These are phyloP conservation scores for Prietella phreatophila DNA, from an alignment of 2,113 vertebrate species.

Conservation along the genomic window DNA sequence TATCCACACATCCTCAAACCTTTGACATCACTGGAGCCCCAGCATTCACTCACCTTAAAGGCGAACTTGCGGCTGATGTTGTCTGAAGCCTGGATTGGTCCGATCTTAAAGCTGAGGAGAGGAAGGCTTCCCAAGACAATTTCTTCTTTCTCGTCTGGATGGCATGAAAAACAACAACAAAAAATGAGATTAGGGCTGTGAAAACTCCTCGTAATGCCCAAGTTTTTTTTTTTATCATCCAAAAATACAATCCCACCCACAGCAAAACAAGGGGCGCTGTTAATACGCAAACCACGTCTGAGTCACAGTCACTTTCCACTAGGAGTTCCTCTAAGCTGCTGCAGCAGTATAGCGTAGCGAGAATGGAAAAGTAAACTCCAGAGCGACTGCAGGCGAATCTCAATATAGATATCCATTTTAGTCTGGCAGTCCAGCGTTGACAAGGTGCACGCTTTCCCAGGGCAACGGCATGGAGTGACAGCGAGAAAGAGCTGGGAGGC, in stretches of 20 bases:
- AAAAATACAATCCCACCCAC: not conserved
- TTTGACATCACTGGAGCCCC: not conserved
- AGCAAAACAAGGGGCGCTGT: not conserved
- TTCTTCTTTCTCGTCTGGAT: conserved; percentile 91
- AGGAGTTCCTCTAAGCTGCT: not conserved
- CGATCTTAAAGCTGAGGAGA: conserved; percentile 88
- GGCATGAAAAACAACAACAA: not conserved
- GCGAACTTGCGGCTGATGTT: conserved; percentile 92
- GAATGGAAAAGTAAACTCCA: conserved; percentile 42
- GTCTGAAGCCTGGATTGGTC: conserved; percentile 80
- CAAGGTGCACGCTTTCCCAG: conserved; percentile 38
- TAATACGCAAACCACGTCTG: conserved; percentile 9
- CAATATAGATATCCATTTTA: conserved; percentile 66
- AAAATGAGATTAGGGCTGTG: not conserved
- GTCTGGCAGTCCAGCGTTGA: conserved; percentile 45
- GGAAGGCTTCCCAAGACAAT: conserved; percentile 88
- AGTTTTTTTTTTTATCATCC: no score
- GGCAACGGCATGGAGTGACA: conserved; percentile 9
- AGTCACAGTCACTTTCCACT: conserved; percentile 15
- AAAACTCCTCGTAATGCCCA: not conserved
- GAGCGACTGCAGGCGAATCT: conserved; percentile 56
- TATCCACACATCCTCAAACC: not conserved
- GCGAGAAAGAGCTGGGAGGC: not conserved
- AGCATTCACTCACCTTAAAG: conserved; percentile 85
- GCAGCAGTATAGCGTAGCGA: not conserved